These are phyloP conservation scores for Ips typographus DNA, from an alignment of 1,140 invertebrate species.

Conservation along the genomic window DNA sequence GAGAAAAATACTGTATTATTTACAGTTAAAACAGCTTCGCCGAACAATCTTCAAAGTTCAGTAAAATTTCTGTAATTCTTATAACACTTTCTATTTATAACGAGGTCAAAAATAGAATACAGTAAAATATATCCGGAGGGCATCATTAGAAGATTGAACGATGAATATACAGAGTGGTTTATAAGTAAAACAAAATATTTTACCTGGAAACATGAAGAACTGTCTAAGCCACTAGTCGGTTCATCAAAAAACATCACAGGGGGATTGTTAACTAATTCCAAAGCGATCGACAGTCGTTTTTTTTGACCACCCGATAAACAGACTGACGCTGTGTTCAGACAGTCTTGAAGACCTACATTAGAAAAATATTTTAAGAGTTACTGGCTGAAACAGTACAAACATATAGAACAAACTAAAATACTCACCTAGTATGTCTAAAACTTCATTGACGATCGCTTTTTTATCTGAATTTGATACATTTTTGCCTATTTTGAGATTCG, in stretches of 20 bases:
- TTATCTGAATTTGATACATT: conserved; percentile 72
- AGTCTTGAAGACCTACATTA: conserved; percentile 61
- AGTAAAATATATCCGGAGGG: too few species aligned
- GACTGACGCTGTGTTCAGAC: conserved; percentile 74
- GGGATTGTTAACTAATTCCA: conserved; percentile 86
- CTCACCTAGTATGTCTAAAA: conserved; percentile 67
- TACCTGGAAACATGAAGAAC: conserved; percentile 76
- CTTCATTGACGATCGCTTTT: conserved; percentile 78
- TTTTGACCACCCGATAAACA: conserved; percentile 90
- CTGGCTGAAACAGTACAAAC: neutral
- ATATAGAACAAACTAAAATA: conserved; percentile 16
- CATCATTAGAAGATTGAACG: too few species aligned
- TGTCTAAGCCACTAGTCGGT: conserved; percentile 93
- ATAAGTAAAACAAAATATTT: neutral
- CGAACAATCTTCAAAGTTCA: too few species aligned
- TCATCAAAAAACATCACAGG: conserved; percentile 98
- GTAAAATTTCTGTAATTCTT: too few species aligned
- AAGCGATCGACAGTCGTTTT: conserved; percentile 87
- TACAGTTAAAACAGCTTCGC: too few species aligned
- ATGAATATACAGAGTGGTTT: too few species aligned
- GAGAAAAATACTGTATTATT: too few species aligned
- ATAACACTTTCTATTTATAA: too few species aligned
- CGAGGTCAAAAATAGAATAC: too few species aligned
- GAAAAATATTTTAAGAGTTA: conserved; percentile 18
- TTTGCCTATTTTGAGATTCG: conserved; percentile 88